Evolutionary conservation across 2,888 invertebrate genomes (phyloP), one percentile per base, ranked within the genome.

Genomic region (Perdita meconis): DNA sequence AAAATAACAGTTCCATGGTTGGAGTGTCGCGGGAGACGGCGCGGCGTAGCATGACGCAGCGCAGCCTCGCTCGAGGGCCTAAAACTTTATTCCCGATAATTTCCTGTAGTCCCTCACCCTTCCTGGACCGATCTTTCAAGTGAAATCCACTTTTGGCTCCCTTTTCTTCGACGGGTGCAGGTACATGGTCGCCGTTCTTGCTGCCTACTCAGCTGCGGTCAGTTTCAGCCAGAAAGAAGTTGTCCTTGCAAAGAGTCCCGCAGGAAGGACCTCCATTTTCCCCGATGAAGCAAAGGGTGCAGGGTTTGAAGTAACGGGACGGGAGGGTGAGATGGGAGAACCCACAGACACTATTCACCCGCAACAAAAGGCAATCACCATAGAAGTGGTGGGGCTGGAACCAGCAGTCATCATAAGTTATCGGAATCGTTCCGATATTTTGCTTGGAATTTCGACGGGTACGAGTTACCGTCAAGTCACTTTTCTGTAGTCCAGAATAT

Each of bases 361-460:
- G 88, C 89, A 84, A 90, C 89, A 90, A 89, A 89, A 89, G 89
- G 89, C 90, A 90, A 89, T 89, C 88, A 87, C 84, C 81, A 82
- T 86, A 78, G 81, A 87, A 87, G 86, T 84, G 82, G 86, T 79
- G 84, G 83, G 87, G 81, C 87, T 83, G 85, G 81, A 60, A 80
- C 81, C 82, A 83, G 83, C 86, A 82, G 84, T 64, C 82, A 78
- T 83, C 89, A 87, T 89, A 89, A 88, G 82, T 90, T 87, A 87
- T 87, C 86, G 82, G 83, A 84, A 89, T 89, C 86, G 83, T 84
- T 80, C 84, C 88, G 85, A 88, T 88, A 88, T 88, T 87, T 89
- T 79, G 83, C 82, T 61, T 61, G 24, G 67, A 71, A 72, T 81
- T 78, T 59, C 75, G 72, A 61, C 47, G 67, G 69, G 67, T 56